A percentile compares a stretch with the other conserved stretches of the same genome.
These are phyloP conservation scores for Plecotus auritus DNA, from an alignment of 2,113 vertebrate genomes.

Conservation along the genomic window DNA sequence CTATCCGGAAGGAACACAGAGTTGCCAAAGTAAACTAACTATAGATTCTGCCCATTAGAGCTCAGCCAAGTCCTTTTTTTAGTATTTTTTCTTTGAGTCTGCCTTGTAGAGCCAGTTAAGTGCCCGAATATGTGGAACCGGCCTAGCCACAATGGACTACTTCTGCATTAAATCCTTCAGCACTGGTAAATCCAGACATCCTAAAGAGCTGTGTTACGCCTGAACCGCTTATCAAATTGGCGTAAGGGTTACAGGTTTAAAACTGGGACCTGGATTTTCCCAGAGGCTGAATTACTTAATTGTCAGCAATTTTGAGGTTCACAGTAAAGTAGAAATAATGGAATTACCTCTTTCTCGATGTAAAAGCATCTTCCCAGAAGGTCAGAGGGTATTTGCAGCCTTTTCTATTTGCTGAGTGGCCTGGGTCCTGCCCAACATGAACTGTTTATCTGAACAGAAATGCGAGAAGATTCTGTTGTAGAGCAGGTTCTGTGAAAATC, in stretches of 20 bases:
- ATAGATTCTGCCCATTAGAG: slow-evolving; percentile 20
- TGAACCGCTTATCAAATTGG: slow-evolving; percentile 6
- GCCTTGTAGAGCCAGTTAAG: slow-evolving; percentile 29
- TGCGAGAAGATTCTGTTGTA: background rate
- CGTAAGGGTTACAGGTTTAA: background rate
- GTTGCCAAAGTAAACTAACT: slow-evolving; percentile 17
- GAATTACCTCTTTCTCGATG: background rate
- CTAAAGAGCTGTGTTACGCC: background rate
- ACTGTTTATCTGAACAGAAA: background rate
- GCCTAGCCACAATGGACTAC: slow-evolving; percentile 18
- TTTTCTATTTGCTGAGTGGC: background rate
- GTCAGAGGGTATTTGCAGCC: background rate
- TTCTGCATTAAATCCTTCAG: slow-evolving; percentile 38
- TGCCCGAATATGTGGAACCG: slow-evolving; percentile 10
- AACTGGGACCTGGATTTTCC: background rate
- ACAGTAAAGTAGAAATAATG: background rate
- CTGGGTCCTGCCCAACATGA: background rate
- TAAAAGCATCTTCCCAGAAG: background rate
- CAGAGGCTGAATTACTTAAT: slow-evolving; percentile 40
- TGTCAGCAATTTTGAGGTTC: background rate
- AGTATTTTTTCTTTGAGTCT: slow-evolving; percentile 32
- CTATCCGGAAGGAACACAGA: background rate
- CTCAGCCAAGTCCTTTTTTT: slow-evolving; percentile 44
- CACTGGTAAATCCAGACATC: slow-evolving; percentile 51
- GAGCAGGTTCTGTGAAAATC: background rate